These are phyloP conservation scores for Burhinus oedicnemus DNA, from an alignment of 2,113 vertebrate genomes.

Conservation along the genomic window DNA sequence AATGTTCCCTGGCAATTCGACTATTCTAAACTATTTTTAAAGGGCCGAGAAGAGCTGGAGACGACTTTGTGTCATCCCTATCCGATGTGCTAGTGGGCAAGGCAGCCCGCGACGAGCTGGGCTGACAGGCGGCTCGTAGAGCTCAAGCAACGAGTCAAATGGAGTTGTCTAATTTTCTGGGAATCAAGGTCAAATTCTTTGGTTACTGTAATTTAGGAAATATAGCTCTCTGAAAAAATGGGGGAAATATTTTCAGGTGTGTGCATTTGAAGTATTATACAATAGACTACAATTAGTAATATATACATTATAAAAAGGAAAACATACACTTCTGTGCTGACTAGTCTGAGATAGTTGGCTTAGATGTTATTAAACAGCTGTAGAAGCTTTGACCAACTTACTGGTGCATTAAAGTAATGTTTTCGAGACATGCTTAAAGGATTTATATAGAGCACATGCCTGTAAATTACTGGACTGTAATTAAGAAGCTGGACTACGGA, in stretches of 20 bases:
- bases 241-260: conserved; percentile 23
- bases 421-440: conserved; percentile 32
- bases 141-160: background rate
- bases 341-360: conserved; percentile 32
- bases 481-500: conserved; percentile 36
- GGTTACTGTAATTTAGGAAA: conserved; percentile 13
- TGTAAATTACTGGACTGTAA: conserved; percentile 53
- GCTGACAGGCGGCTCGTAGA: background rate
- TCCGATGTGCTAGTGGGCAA: background rate
- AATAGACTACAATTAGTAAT: conserved; percentile 25
- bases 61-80: background rate
- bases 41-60: background rate
- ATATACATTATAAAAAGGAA: conserved; percentile 36
- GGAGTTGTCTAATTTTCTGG: background rate
- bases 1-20: background rate
- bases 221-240: background rate
- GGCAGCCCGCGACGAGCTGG: background rate
- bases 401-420: conserved; percentile 13
- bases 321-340: conserved; percentile 14
- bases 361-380: conserved; percentile 29
- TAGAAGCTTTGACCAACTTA: conserved; percentile 51
- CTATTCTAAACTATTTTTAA: background rate
- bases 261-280: conserved; percentile 15
- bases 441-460: conserved; percentile 35
- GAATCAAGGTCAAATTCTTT: conserved; percentile 5